Conservation (phyloP, 2,888 invertebrate species). For the Rhabditoides inermis region DNA sequence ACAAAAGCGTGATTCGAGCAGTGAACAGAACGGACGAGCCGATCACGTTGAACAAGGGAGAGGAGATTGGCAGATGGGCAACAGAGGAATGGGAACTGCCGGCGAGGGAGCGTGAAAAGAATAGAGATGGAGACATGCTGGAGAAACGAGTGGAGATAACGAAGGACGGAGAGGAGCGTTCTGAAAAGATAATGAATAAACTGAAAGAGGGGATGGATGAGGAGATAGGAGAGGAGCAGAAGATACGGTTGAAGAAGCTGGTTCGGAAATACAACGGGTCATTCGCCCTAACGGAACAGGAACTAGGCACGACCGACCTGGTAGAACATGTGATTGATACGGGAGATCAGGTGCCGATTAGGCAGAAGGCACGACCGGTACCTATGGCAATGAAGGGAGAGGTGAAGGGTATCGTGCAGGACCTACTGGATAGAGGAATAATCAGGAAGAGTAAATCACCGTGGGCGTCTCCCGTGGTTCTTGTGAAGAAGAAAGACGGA, state of each 20-base stretch:
- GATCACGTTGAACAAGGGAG: no score
- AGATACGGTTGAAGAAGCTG: background rate
- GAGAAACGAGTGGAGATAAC: no score
- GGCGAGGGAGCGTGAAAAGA: no score
- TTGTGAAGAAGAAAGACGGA: constrained; percentile 13
- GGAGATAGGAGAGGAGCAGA: no score
- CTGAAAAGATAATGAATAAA: no score
- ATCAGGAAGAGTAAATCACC: background rate
- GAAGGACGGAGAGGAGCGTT: no score
- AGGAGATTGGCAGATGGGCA: no score
- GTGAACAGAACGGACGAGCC: no score
- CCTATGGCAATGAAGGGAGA: constrained; percentile 1
- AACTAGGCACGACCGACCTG: background rate
- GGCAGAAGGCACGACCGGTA: constrained; percentile 4
- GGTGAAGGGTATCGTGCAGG: background rate
- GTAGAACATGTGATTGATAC: background rate
- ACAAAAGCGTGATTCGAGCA: no score
- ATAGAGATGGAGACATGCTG: no score
- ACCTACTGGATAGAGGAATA: constrained; percentile 3
- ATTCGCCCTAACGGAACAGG: background rate
- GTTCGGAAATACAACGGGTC: background rate
- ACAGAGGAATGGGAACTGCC: no score
- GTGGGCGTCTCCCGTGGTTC: constrained; percentile 1
- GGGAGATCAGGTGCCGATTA: background rate
- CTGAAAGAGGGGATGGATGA: no score